Conservation (phyloP, 2,797 vertebrate species). For the Danio tinwini region DNA sequence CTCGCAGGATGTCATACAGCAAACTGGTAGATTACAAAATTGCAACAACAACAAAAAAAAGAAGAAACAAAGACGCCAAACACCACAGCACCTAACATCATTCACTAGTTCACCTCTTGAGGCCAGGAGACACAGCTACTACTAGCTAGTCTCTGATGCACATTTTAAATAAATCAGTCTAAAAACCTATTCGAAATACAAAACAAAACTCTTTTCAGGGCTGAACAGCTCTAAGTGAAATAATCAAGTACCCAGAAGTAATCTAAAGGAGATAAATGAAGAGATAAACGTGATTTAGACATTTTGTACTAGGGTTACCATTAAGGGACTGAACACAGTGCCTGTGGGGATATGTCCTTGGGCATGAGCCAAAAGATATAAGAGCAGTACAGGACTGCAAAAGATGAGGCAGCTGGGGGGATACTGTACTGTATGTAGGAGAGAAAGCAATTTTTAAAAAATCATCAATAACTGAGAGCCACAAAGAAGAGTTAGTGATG, state of each 20-base stretch:
- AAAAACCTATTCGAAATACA: neutral
- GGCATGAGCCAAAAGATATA: constrained; percentile 52
- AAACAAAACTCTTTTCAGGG: neutral
- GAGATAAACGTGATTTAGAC: constrained; percentile 23
- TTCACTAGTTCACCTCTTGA: too few relatives aligned
- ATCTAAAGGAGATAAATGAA: constrained; percentile 24
- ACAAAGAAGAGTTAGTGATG: constrained; percentile 41
- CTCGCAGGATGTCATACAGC: too few relatives aligned
- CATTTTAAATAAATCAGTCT: neutral
- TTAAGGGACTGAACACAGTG: constrained; percentile 30
- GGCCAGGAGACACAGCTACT: too few relatives aligned
- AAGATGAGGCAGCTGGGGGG: constrained; percentile 43
- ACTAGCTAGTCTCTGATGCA: too few relatives aligned
- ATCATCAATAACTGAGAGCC: constrained; percentile 60
- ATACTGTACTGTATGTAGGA: neutral
- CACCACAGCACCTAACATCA: too few relatives aligned
- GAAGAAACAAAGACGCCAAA: too few relatives aligned
- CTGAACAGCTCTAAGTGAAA: neutral
- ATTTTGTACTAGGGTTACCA: constrained; percentile 5
- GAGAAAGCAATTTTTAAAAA: constrained; percentile 60
- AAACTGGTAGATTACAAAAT: too few relatives aligned
- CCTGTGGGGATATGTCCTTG: constrained; percentile 51
- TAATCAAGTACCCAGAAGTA: neutral
- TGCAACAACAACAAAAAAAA: too few relatives aligned
- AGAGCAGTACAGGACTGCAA: constrained; percentile 35